A percentile compares a stretch with the other conserved stretches of the same genome.
Conservation (phyloP, 2,888 invertebrate genomes). For the Sinelater perroti region DNA sequence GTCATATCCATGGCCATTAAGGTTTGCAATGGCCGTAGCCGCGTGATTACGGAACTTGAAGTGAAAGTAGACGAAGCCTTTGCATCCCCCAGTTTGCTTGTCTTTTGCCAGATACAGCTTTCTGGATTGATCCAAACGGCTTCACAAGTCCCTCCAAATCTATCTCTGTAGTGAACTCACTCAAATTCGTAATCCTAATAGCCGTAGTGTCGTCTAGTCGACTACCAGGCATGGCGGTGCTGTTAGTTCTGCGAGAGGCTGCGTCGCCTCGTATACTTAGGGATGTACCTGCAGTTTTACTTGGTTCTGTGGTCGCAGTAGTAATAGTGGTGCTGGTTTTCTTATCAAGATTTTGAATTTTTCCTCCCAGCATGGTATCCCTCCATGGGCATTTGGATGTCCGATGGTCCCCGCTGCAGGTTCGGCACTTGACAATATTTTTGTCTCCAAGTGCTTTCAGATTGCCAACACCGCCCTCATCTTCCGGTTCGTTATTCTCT, state of each 20-base stretch:
- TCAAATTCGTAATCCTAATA: conserved; percentile 95
- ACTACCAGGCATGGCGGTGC: conserved; percentile 20
- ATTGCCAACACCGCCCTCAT: conserved; percentile 84
- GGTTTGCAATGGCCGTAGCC: conserved; percentile 85
- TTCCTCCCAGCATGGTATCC: conserved; percentile 80
- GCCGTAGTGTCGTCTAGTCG: conserved; percentile 85
- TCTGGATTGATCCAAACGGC: conserved; percentile 90
- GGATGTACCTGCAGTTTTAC: conserved; percentile 62
- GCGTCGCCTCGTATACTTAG: conserved; percentile 91
- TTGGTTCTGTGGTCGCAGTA: conserved; percentile 40
- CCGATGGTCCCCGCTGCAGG: conserved; percentile 97
- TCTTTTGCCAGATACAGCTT: conserved; percentile 97
- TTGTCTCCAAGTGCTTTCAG: conserved; percentile 72
- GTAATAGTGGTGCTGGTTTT: conserved; percentile 39
- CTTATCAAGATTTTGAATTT: conserved; percentile 67
- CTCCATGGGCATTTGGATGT: conserved; percentile 98
- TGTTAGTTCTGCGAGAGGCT: conserved; percentile 74
- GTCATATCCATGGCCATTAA: conserved; percentile 96
- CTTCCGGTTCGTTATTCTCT: conserved; percentile 84
- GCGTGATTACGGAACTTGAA: conserved; percentile 93
- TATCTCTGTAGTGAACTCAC: conserved; percentile 92
- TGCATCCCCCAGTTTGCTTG: conserved; percentile 83
- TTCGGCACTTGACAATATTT: conserved; percentile 85
- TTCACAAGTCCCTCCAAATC: conserved; percentile 96
- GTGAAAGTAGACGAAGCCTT: conserved; percentile 98